These are phyloP conservation scores for Picus viridis DNA, from an alignment of 2,797 vertebrate species.

Conservation along the genomic window DNA sequence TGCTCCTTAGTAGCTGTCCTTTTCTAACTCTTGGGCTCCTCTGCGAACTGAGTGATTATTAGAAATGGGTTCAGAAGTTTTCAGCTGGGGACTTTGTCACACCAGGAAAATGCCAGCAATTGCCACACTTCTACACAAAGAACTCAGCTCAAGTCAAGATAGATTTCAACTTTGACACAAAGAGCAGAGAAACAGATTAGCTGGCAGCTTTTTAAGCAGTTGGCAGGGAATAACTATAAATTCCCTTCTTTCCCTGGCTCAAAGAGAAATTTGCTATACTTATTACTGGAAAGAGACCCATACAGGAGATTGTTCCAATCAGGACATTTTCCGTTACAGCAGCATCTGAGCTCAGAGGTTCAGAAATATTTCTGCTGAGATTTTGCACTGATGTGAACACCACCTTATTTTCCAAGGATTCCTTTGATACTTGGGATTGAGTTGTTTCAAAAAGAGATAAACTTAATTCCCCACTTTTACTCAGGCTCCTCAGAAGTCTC, in stretches of 20 bases:
- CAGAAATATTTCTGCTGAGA: conserved; percentile 48
- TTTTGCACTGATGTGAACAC: conserved; percentile 20
- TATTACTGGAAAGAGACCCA: conserved; percentile 80
- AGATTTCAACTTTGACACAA: conserved; percentile 52
- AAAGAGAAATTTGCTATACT: conserved; percentile 74
- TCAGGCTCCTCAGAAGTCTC: conserved; percentile 50
- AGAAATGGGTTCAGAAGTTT: neutral
- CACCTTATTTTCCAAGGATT: conserved; percentile 60
- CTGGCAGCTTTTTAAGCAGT: conserved; percentile 65
- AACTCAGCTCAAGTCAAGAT: conserved; percentile 28
- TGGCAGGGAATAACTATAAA: conserved; percentile 68
- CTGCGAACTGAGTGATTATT: neutral
- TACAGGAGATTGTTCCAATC: conserved; percentile 72
- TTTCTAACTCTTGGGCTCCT: neutral
- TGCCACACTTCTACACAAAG: neutral
- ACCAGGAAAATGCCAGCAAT: neutral
- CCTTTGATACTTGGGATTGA: conserved; percentile 42
- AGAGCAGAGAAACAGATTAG: conserved; percentile 62
- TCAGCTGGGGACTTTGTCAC: neutral
- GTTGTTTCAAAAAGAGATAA: conserved; percentile 42
- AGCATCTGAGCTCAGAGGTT: conserved; percentile 51
- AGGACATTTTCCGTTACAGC: conserved; percentile 58
- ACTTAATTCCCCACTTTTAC: neutral
- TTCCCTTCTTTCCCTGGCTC: conserved; percentile 59
- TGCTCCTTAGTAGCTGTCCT: too few relatives aligned